Evolutionary conservation across 1,140 invertebrate genomes (phyloP).

Genomic region (Pectinophora gossypiella): DNA sequence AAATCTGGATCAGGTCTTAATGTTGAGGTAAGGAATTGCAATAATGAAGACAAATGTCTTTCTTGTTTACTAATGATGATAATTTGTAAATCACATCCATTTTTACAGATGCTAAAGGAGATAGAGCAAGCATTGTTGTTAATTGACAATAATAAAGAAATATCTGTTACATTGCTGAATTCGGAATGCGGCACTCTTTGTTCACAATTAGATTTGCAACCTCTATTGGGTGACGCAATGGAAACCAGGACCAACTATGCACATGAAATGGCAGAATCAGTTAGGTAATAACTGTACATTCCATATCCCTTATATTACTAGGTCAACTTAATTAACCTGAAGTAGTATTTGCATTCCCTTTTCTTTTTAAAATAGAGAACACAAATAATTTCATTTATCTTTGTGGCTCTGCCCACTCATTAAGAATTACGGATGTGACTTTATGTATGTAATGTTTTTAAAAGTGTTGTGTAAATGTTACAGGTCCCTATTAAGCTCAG

Average conservation of each 20-base stretch:
- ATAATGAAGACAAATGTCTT: too few species aligned
- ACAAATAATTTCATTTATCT: too few species aligned
- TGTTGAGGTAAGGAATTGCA: constrained; percentile 52
- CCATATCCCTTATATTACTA: background rate
- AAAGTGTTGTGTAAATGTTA: background rate
- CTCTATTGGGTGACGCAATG: constrained; percentile 40
- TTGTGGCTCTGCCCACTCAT: too few species aligned
- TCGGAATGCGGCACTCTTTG: constrained; percentile 52
- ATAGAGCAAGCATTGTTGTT: constrained; percentile 39
- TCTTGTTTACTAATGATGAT: too few species aligned
- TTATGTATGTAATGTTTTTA: too few species aligned
- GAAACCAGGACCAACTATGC: constrained; percentile 42
- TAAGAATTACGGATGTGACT: too few species aligned
- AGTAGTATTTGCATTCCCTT: too few species aligned
- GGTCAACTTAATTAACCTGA: too few species aligned
- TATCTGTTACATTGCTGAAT: constrained; percentile 51
- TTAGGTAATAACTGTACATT: constrained; percentile 33
- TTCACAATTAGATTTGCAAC: constrained; percentile 45
- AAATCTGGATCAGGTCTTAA: constrained; percentile 38
- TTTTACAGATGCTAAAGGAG: constrained; percentile 53
- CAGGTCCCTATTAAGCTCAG: constrained; percentile 15
- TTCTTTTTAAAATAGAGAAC: too few species aligned
- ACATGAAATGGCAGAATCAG: constrained; percentile 42
- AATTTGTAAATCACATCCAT: constrained; percentile 10
- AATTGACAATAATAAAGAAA: constrained; percentile 42